phyloP scores from a whole-genome alignment of 2,113 vertebrate genomes.

The Tenebrosternarchus preto region DNA sequence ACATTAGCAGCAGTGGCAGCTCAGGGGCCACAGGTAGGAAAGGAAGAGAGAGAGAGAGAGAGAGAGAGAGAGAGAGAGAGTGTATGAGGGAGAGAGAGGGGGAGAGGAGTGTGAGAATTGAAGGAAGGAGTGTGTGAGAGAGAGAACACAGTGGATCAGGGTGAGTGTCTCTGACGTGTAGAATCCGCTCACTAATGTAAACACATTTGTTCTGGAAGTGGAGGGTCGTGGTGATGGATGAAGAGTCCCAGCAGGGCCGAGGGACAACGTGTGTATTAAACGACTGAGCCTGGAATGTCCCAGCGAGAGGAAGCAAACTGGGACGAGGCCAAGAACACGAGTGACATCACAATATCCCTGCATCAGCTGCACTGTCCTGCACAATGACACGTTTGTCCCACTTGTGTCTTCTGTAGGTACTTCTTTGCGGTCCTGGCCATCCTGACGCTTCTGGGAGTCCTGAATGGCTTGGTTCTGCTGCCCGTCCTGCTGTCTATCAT shows the following conservation, averaged over 20 bases:
- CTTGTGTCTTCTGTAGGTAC: conserved; percentile 76
- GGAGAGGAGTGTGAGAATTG: not conserved
- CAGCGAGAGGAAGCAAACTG: conserved; percentile 48
- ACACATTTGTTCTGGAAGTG: conserved; percentile 67
- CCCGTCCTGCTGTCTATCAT: conserved; percentile 92
- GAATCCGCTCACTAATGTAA: conserved; percentile 65
- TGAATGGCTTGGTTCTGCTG: conserved; percentile 92
- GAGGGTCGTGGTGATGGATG: conserved; percentile 63
- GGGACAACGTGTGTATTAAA: no score
- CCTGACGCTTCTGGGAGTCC: conserved; percentile 89
- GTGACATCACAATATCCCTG: no score
- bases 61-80: conserved; percentile 1
- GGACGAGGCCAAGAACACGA: no score
- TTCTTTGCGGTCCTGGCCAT: conserved; percentile 94
- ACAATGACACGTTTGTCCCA: not conserved
- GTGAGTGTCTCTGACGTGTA: conserved; percentile 52
- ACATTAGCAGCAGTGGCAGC: conserved; percentile 54
- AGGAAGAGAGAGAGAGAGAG: conserved; percentile 35
- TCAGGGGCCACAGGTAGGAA: conserved; percentile 34
- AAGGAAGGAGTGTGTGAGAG: not conserved
- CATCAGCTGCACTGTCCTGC: no score
- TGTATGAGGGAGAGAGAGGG: not conserved
- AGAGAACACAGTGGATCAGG: conserved; percentile 21
- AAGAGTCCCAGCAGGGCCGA: conserved; percentile 57
- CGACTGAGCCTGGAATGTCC: conserved; percentile 57